Conservation (phyloP, 2,113 vertebrate species). For the Hemibagrus wyckioides region DNA sequence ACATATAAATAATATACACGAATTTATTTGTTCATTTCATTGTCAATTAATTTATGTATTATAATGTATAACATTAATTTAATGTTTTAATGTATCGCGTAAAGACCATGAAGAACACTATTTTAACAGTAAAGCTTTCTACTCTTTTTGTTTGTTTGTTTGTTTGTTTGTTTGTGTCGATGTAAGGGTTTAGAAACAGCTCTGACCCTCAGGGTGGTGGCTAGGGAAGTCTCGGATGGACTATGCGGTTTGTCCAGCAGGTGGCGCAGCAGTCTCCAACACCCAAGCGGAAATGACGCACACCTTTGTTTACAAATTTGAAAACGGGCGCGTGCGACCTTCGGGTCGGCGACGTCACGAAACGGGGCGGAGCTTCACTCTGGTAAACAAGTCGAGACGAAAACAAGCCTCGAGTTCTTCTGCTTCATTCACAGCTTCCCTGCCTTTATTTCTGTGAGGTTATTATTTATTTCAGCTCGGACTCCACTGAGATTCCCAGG, state of each 20-base stretch:
- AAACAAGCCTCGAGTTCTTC: background rate
- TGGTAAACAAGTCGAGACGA: slow-evolving; percentile 64
- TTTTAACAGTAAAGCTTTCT: no score
- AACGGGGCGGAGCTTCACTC: slow-evolving; percentile 15
- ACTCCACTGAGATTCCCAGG: background rate
- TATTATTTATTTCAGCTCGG: background rate
- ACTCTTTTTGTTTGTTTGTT: no score
- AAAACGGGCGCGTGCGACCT: background rate
- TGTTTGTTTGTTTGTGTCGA: background rate
- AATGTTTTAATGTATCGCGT: background rate
- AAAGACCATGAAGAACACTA: background rate
- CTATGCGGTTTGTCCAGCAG: background rate
- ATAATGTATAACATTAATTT: no score
- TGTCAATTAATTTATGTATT: background rate
- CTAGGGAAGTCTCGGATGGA: no score
- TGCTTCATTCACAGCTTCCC: no score
- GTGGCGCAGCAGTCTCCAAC: background rate
- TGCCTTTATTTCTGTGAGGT: no score
- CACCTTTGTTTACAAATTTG: slow-evolving; percentile 63
- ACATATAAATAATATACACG: background rate
- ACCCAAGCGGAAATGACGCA: background rate
- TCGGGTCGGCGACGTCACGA: slow-evolving; percentile 47
- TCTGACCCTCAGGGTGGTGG: background rate
- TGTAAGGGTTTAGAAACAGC: no score
- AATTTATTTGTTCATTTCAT: background rate